Evolutionary conservation across 2,113 vertebrate genomes (phyloP).

Genomic region (Myrmecobius fasciatus): DNA sequence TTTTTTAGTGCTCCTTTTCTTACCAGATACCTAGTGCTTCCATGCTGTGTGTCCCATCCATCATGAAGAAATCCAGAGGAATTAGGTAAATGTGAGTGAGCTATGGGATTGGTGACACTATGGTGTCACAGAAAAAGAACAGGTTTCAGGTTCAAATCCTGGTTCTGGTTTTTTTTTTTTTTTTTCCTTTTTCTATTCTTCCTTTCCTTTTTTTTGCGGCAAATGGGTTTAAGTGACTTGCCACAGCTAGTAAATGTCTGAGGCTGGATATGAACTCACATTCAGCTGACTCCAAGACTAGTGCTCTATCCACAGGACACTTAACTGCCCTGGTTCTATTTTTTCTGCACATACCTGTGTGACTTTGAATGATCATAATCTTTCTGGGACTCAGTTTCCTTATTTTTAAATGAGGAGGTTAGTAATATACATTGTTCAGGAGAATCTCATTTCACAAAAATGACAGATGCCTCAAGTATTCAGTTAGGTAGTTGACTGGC

Average conservation of each 20-base stretch:
- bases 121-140: not conserved
- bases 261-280: not conserved
- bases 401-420: not conserved
- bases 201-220: too few relatives aligned
- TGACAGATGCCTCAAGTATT: not conserved
- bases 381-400: not conserved
- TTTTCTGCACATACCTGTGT: not conserved
- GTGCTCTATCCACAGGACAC: not conserved
- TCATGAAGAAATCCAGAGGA: not conserved
- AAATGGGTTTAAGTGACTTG: not conserved
- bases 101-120: not conserved
- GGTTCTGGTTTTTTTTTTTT: not conserved
- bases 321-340: not conserved
- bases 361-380: not conserved
- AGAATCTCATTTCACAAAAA: not conserved
- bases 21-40: not conserved
- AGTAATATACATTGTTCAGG: not conserved
- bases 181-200: too few relatives aligned
- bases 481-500: not conserved
- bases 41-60: not conserved
- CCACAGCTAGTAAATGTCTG: not conserved
- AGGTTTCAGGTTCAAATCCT: not conserved
- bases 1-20: not conserved
- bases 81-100: not conserved
- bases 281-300: not conserved